Evolutionary conservation across 2,888 invertebrate genomes (phyloP).

Genomic region (Diploptera punctata): DNA sequence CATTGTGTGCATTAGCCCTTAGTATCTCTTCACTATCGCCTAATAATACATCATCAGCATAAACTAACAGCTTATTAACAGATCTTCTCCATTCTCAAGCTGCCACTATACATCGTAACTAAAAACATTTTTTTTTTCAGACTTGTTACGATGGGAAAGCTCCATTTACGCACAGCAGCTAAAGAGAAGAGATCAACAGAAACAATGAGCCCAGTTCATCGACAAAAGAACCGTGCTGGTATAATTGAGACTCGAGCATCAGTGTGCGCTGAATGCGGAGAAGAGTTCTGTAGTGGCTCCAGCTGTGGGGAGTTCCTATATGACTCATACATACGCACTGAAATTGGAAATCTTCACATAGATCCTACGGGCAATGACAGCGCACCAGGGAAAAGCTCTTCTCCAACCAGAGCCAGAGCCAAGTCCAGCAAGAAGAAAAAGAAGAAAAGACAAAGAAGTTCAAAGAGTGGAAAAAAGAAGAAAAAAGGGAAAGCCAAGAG

Average conservation of each 20-base stretch:
- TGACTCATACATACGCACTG: conserved; percentile 61
- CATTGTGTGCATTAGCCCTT: too few species aligned
- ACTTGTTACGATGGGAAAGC: conserved; percentile 81
- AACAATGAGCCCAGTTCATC: conserved; percentile 68
- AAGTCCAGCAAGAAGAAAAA: conserved; percentile 50
- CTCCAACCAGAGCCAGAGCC: conserved; percentile 53
- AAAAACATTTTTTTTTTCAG: conserved; percentile 52
- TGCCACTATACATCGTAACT: too few species aligned
- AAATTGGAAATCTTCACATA: conserved; percentile 42
- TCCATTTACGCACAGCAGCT: conserved; percentile 74
- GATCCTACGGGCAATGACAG: conserved; percentile 45
- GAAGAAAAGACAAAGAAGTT: conserved; percentile 55
- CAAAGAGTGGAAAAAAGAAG: conserved; percentile 51
- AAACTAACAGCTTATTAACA: too few species aligned
- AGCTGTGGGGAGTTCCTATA: conserved; percentile 63
- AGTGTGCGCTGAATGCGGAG: conserved; percentile 81
- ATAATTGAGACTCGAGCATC: conserved; percentile 78
- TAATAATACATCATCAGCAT: too few species aligned
- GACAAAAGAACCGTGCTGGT: conserved; percentile 83
- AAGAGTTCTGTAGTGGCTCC: conserved; percentile 79
- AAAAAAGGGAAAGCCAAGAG: conserved; percentile 38
- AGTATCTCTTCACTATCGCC: too few species aligned
- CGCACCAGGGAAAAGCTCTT: conserved; percentile 47
- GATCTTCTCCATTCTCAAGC: too few species aligned
- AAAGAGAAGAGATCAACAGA: conserved; percentile 72